Evolutionary conservation across 2,888 invertebrate species (phyloP).

Genomic region (Apamea monoglypha): DNA sequence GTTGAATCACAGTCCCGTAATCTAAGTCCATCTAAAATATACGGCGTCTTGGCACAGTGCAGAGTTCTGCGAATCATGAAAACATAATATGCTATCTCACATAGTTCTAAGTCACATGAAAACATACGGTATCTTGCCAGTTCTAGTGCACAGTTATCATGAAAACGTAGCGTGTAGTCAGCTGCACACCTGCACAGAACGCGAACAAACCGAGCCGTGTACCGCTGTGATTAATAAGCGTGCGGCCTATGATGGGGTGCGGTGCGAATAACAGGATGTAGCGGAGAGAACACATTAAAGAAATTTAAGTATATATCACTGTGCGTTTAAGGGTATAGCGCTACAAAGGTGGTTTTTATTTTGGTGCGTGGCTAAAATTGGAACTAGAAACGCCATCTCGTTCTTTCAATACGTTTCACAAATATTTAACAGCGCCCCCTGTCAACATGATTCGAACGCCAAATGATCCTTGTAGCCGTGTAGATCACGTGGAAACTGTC

Average conservation of each 20-base stretch:
- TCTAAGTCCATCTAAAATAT: background rate
- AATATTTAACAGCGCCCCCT: background rate
- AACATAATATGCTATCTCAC: too few species aligned
- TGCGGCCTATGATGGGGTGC: constrained; percentile 38
- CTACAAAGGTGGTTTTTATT: too few species aligned
- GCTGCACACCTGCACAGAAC: constrained; percentile 59
- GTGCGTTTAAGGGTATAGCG: background rate
- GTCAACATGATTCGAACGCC: background rate
- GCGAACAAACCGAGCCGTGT: constrained; percentile 57
- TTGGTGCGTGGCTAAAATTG: background rate
- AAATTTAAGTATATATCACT: background rate
- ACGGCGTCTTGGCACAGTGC: background rate
- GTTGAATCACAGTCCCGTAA: background rate
- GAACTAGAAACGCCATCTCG: background rate
- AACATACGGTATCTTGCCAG: constrained; percentile 11
- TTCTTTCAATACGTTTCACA: background rate
- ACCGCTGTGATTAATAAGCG: constrained; percentile 66
- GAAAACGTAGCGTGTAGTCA: constrained; percentile 32
- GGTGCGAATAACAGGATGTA: constrained; percentile 4
- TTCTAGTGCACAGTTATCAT: background rate
- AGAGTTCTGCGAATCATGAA: background rate
- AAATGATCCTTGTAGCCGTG: background rate
- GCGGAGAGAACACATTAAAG: background rate
- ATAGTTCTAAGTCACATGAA: background rate
- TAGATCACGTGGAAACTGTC: background rate